These are phyloP conservation scores for Ameiurus melas DNA, from an alignment of 2,113 vertebrate species.

Conservation along the genomic window DNA sequence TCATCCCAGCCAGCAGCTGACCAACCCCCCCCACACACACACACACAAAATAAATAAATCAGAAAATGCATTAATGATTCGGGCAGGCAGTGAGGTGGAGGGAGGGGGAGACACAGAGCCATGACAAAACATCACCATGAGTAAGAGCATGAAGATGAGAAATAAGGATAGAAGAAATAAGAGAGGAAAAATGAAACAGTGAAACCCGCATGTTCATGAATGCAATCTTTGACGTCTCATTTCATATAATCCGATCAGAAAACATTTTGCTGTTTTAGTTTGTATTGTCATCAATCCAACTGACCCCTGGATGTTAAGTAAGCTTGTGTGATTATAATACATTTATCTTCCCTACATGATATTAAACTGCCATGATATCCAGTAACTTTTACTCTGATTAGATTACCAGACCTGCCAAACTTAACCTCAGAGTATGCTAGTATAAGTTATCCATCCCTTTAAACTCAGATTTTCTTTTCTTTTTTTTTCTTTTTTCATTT, in stretches of 20 bases:
- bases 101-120: slow-evolving; percentile 83
- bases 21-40: slow-evolving; percentile 44
- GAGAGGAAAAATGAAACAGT: slow-evolving; percentile 58
- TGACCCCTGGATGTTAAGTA: neutral
- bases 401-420: neutral
- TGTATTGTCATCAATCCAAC: neutral
- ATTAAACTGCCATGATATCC: neutral
- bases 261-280: neutral
- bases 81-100: slow-evolving; percentile 68
- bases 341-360: neutral
- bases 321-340: neutral
- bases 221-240: slow-evolving; percentile 66
- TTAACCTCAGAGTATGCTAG: neutral
- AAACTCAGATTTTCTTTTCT: too few species aligned
- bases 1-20: slow-evolving; percentile 98
- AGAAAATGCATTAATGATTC: slow-evolving; percentile 80
- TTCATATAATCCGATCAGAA: neutral
- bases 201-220: slow-evolving; percentile 59
- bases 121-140: slow-evolving; percentile 78
- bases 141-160: slow-evolving; percentile 55
- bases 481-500: too few species aligned
- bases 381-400: neutral
- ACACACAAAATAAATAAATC: slow-evolving; percentile 45
- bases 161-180: slow-evolving; percentile 27
- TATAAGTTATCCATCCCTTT: neutral